Evolutionary conservation across 2,797 vertebrate species (phyloP).

Genomic region (Rhodeus uyekii): DNA sequence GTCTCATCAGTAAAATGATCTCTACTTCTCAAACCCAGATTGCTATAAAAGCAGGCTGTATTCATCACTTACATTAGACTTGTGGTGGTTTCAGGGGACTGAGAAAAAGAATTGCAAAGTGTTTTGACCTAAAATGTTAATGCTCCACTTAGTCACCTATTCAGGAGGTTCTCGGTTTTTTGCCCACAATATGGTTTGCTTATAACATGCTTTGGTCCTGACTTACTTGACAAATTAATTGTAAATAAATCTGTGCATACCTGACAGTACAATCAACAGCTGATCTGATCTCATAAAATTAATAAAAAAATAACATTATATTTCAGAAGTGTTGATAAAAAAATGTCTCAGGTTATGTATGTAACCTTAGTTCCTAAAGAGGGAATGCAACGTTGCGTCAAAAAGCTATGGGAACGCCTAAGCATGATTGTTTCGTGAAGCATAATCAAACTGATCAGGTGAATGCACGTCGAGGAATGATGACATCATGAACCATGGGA

Average conservation of each 20-base stretch:
- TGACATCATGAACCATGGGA: no score
- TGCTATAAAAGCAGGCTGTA: conserved; percentile 31
- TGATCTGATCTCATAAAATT: not conserved
- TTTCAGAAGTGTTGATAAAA: no score
- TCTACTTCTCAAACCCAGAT: conserved; percentile 34
- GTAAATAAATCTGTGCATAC: not conserved
- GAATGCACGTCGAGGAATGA: no score
- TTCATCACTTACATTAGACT: conserved; percentile 18
- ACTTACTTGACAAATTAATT: not conserved
- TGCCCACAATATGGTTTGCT: not conserved
- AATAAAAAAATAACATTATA: not conserved
- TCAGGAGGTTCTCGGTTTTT: not conserved
- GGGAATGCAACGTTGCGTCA: no score
- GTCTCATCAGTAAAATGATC: conserved; percentile 48
- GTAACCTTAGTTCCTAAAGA: no score
- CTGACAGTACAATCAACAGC: not conserved
- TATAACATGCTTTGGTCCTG: not conserved
- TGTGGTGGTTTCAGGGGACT: not conserved
- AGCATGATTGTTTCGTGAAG: no score
- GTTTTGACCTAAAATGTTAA: not conserved
- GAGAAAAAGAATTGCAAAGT: not conserved
- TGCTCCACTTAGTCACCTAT: not conserved
- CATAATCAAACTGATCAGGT: no score
- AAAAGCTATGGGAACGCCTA: no score
- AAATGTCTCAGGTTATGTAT: no score